Evolutionary conservation across 1,140 invertebrate genomes (phyloP), one percentile per base, ranked within the genome.

Genomic region (Drosophila pseudoobscura): DNA sequence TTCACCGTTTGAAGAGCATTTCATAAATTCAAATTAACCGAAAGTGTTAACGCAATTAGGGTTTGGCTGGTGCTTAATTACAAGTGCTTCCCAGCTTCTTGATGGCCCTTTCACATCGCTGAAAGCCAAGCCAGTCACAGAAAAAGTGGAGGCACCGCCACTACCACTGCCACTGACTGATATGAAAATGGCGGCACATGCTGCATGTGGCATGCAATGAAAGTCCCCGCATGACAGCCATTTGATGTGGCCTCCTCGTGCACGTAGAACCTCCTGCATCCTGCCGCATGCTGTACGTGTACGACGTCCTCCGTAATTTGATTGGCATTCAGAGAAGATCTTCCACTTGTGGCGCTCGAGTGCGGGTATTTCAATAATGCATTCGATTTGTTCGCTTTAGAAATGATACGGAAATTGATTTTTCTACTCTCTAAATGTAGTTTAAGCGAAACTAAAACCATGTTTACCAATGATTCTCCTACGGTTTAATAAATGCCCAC

Each of bases 21-120:
- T 79, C 58, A 87, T 82, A 68, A 85, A 70, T 57, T 62, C 56
- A 78, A 71, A 83, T 75, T 54, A 80, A 80, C 64, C 62, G 60
- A 61, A 75, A 82, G 79, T 85, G 80, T 84, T 76, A 84, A 84
- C 79, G 71, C 56, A 85, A 84, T 84, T 84, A 84, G 58, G 64
- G 66, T 75, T 45, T 43, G 43, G 22, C 29, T 47, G 70, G 44
- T 74, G 60, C 26, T 75, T 75, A 75, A 75, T 75, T 75, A 58
- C 61, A 39, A 39, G 35, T 13, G 35, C 35, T 39, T 55, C 44
- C 44, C 3, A 13, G 51, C 69, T 46, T 44, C 70, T 73, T 41
- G 69, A 73, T 73, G 69, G 70, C 70, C 70, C 69, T 63, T 75
- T 64, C 64, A 39, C 35, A 39, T 39, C 11, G 11, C 35, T 13